Evolutionary conservation across 2,888 invertebrate species (phyloP), one percentile per base, ranked within the genome.

Genomic region (Acronicta psi): DNA sequence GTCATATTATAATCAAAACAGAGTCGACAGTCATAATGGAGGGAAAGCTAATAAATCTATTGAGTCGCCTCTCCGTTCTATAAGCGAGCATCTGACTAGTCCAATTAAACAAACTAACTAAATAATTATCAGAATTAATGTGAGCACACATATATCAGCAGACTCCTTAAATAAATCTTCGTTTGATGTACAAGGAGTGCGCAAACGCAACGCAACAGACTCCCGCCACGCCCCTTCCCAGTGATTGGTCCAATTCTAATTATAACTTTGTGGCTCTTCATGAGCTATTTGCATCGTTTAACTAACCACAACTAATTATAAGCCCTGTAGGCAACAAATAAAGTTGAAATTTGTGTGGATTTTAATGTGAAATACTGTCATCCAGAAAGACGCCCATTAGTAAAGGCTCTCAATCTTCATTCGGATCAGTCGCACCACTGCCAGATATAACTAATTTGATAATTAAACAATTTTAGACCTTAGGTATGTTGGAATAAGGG

Each of bases 71-170:
- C 72, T 75, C 73, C 50, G 67, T 74, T 70, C 71, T 73, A 67
- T 66, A 59, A 53, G 51, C 69, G 56, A 59, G 59, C 83, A 86
- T 79, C 79, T 87, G 91, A 90, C 93, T 86, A 83, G 79, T 82
- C 92, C 90, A 92, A 93, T 93, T 93, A 92, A 85, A 83, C 77
- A 58, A 81, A 87, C 90, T 87, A 92, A 92, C 93, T 91, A 92
- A 92, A 93, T 94, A 93, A 94, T 92, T 92, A 94, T 92, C 89
- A 91, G 91, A 89, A 94, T 93, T 93, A 93, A 93, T 93, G 92
- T 86, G 75, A 84, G 69, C 75, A 63, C 83, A 70, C 87, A 92
- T 93, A 87, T 86, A 84, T 93, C 93, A 91, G 80, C 60, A 73
- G 77, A 75, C 81, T 75, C 82, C 83, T 83, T 87, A 88, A 91